Conservation (phyloP, 2,797 vertebrate genomes). For the Luscinia luscinia region DNA sequence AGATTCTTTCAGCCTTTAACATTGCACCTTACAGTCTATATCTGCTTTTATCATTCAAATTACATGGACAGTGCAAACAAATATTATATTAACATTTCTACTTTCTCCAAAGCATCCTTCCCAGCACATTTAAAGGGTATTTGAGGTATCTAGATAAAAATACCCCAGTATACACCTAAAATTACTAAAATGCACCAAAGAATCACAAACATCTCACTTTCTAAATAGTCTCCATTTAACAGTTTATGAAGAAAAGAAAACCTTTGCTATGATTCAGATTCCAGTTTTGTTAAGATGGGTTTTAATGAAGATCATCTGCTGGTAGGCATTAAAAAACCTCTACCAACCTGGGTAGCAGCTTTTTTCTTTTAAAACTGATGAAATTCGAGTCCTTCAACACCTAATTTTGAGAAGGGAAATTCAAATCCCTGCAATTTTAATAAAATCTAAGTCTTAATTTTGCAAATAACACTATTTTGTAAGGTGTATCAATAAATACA, state of each 20-base stretch:
- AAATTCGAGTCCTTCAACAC: neutral
- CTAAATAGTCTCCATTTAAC: neutral
- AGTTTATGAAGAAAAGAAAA: neutral
- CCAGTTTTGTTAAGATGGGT: neutral
- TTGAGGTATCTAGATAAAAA: neutral
- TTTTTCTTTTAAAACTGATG: neutral
- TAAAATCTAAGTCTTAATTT: neutral
- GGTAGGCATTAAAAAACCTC: neutral
- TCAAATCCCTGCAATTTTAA: neutral
- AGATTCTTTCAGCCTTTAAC: neutral
- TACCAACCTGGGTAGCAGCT: accelerated
- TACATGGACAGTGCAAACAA: neutral
- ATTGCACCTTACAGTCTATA: neutral
- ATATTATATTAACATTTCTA: neutral
- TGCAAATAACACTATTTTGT: neutral
- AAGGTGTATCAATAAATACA: neutral
- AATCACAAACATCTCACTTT: neutral
- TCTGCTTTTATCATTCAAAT: neutral
- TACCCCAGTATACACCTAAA: neutral
- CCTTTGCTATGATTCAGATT: neutral
- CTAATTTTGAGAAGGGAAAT: neutral
- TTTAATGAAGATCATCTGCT: neutral
- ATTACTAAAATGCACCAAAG: neutral
- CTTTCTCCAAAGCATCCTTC: neutral
- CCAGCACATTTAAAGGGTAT: neutral